These are phyloP conservation scores for Engraulis encrasicolus DNA, from an alignment of 2,113 vertebrate species.

Conservation along the genomic window DNA sequence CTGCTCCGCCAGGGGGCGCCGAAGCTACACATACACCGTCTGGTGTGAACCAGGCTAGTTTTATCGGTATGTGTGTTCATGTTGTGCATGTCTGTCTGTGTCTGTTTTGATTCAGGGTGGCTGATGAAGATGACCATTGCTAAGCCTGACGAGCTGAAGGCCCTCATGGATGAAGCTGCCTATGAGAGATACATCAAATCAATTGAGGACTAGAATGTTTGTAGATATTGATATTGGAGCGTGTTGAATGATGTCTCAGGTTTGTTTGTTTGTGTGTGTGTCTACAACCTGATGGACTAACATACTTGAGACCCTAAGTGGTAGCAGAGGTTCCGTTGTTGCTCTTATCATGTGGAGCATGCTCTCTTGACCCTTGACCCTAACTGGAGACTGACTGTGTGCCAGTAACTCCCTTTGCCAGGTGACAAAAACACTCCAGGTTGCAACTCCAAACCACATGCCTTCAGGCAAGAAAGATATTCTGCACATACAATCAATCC, in stretches of 20 bases:
- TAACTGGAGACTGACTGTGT: background rate
- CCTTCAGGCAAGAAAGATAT: background rate
- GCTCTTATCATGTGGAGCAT: background rate
- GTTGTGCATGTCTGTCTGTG: background rate
- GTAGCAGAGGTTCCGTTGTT: background rate
- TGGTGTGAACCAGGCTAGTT: no score
- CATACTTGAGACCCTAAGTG: conserved; percentile 1
- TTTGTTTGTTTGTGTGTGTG: background rate
- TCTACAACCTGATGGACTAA: background rate
- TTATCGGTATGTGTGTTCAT: background rate
- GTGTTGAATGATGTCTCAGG: background rate
- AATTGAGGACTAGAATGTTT: conserved; percentile 83
- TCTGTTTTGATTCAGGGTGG: conserved; percentile 81
- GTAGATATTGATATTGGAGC: conserved; percentile 29
- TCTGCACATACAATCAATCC: background rate
- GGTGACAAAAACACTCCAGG: background rate
- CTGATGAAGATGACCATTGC: conserved; percentile 95
- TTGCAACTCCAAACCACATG: background rate
- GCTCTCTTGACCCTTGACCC: background rate
- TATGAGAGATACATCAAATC: conserved; percentile 94
- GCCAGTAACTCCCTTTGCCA: background rate
- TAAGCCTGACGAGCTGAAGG: conserved; percentile 88
- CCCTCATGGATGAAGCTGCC: conserved; percentile 90
- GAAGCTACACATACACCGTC: no score
- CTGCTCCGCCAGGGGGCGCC: no score